These are phyloP conservation scores for Xylophagus ater DNA, from an alignment of 2,888 invertebrate genomes.

Conservation along the genomic window DNA sequence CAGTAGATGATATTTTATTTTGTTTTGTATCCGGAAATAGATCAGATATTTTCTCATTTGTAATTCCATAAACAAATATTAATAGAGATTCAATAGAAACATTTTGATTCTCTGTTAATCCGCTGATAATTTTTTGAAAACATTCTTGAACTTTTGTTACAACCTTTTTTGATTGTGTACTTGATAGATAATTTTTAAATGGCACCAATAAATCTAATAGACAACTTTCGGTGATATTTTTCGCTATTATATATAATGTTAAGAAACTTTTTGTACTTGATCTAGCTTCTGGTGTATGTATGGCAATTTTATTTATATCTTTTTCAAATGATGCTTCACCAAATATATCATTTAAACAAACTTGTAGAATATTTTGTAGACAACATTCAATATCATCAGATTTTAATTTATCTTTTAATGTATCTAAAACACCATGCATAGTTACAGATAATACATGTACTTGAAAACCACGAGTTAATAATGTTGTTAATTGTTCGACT, in stretches of 20 bases:
- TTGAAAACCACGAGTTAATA: constrained; percentile 83
- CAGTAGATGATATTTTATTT: constrained; percentile 30
- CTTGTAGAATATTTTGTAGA: constrained; percentile 63
- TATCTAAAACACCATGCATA: constrained; percentile 68
- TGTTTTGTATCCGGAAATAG: constrained; percentile 47
- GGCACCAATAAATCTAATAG: constrained; percentile 68
- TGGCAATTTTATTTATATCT: constrained; percentile 71
- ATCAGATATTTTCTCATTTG: constrained; percentile 69
- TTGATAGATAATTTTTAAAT: constrained; percentile 65
- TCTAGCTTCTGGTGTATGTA: constrained; percentile 72
- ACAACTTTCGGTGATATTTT: constrained; percentile 64
- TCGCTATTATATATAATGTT: constrained; percentile 69
- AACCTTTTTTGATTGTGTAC: constrained; percentile 67
- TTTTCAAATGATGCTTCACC: constrained; percentile 84
- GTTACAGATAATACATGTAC: constrained; percentile 87
- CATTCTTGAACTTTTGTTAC: constrained; percentile 71
- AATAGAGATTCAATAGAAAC: constrained; percentile 61
- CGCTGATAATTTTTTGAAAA: constrained; percentile 64
- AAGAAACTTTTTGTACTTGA: constrained; percentile 75
- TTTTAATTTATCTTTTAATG: constrained; percentile 57
- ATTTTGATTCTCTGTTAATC: constrained; percentile 71
- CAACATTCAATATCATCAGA: constrained; percentile 70
- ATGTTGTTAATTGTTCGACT: constrained; percentile 65
- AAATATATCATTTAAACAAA: constrained; percentile 81
- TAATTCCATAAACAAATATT: constrained; percentile 68